Percentiles rank a stretch among this genome's conserved stretches.
phyloP scores from a whole-genome alignment of 1,140 invertebrate genomes.

The Drosophila murphyi region DNA sequence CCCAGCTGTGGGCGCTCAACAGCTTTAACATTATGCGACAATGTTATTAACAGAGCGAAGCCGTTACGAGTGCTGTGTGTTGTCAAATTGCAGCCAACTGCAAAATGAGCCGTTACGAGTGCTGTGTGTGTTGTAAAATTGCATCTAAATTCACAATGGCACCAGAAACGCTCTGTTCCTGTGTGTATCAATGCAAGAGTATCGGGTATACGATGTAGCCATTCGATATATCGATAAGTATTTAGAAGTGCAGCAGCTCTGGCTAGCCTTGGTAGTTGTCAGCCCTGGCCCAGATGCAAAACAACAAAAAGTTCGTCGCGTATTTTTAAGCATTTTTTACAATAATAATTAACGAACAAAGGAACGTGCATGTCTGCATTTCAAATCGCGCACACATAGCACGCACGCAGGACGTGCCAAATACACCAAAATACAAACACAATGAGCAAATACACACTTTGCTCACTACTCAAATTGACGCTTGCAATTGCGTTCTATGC shows the following conservation, averaged over 20 bases:
- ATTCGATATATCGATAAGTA: slow-evolving; percentile 1
- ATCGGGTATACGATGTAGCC: background rate
- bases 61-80: too few species aligned
- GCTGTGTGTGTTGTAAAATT: too few species aligned
- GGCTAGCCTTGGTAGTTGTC: slow-evolving; percentile 22
- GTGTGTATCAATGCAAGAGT: too few species aligned
- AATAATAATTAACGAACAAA: slow-evolving; percentile 17
- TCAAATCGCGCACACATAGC: slow-evolving; percentile 7
- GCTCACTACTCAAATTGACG: slow-evolving; percentile 27
- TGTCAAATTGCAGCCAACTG: too few species aligned
- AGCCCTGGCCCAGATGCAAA: slow-evolving; percentile 46
- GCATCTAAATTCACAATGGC: too few species aligned
- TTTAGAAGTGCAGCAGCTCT: background rate
- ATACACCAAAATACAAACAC: slow-evolving; percentile 9
- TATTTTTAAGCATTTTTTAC: slow-evolving; percentile 21
- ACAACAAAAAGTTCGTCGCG: slow-evolving; percentile 44
- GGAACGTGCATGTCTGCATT: slow-evolving; percentile 29
- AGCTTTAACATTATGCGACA: background rate
- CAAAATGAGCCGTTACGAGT: too few species aligned
- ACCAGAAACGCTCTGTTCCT: too few species aligned
- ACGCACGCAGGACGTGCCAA: slow-evolving; percentile 13
- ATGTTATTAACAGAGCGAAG: background rate
- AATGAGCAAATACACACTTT: slow-evolving; percentile 45
- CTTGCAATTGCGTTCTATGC: slow-evolving; percentile 41
- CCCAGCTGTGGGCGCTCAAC: background rate